Evolutionary conservation across 1,140 invertebrate genomes (phyloP).

Genomic region (Calephelis virginiensis): DNA sequence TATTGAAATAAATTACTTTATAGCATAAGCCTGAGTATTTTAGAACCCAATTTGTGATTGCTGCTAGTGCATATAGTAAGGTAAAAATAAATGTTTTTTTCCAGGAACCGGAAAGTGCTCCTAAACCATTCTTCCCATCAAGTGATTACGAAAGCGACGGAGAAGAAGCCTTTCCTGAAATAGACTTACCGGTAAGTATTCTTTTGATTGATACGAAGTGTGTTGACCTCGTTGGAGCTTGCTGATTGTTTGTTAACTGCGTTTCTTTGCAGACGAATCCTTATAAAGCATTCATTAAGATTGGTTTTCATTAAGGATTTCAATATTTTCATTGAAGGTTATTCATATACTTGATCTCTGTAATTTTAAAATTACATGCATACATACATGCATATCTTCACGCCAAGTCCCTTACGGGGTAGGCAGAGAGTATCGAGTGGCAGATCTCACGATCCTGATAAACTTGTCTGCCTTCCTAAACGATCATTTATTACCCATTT

Average conservation of each 20-base stretch:
- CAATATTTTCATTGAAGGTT: neutral
- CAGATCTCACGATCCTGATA: too few species aligned
- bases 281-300: conserved; percentile 4
- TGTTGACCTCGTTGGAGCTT: conserved; percentile 19
- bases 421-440: too few species aligned
- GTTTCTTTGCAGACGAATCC: conserved; percentile 13
- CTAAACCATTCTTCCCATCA: conserved; percentile 45
- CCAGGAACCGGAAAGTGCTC: conserved; percentile 53
- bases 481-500: too few species aligned
- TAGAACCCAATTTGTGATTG: too few species aligned
- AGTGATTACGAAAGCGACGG: conserved; percentile 71
- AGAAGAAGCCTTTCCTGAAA: conserved; percentile 64
- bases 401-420: too few species aligned
- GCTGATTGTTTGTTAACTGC: conserved; percentile 12
- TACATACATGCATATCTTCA: too few species aligned
- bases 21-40: too few species aligned
- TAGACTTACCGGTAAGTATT: conserved; percentile 64
- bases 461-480: too few species aligned
- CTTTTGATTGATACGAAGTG: conserved; percentile 19
- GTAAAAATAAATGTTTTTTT: conserved; percentile 23
- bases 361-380: too few species aligned
- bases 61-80: too few species aligned
- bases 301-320: neutral
- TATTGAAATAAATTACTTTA: too few species aligned
- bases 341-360: neutral